Percentiles rank a stretch among this genome's conserved stretches.
Evolutionary conservation across 2,888 invertebrate species (phyloP).

Genomic region (Nomada goodeniana): DNA sequence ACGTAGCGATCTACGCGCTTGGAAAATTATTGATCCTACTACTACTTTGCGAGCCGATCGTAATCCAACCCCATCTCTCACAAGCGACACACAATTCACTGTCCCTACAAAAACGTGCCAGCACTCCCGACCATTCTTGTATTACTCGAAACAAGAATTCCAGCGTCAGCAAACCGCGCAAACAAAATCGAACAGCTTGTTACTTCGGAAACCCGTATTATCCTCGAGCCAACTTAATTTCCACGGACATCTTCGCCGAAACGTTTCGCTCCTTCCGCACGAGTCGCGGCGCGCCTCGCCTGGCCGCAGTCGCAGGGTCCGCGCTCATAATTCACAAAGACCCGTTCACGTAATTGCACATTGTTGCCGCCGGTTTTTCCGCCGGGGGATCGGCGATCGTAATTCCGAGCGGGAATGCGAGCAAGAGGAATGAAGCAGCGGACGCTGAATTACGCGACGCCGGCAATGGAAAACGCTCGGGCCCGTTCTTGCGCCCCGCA

Average conservation of each 20-base stretch:
- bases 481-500: slow-evolving; percentile 20
- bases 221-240: not conserved
- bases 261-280: not conserved
- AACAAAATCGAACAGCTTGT: not conserved
- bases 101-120: too few relatives aligned
- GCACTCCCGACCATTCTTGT: too few relatives aligned
- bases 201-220: too few relatives aligned
- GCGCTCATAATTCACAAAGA: not conserved
- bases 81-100: too few relatives aligned
- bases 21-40: too few relatives aligned
- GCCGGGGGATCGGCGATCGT: not conserved
- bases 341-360: slow-evolving; percentile 12
- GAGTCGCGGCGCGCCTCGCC: not conserved
- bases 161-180: not conserved
- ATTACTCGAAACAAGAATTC: too few relatives aligned
- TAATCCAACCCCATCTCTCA: too few relatives aligned
- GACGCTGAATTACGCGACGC: slow-evolving; percentile 24
- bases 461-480: not conserved
- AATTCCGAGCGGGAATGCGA: slow-evolving; percentile 36
- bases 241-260: not conserved
- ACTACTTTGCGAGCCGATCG: too few relatives aligned
- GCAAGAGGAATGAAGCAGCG: slow-evolving; percentile 10
- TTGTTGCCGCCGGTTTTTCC: slow-evolving; percentile 3
- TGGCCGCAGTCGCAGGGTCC: not conserved
- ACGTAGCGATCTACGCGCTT: too few relatives aligned